Percentiles rank a stretch among this genome's conserved stretches.
These are phyloP conservation scores for Semaprochilodus insignis DNA, from an alignment of 2,797 vertebrate genomes.

Conservation along the genomic window DNA sequence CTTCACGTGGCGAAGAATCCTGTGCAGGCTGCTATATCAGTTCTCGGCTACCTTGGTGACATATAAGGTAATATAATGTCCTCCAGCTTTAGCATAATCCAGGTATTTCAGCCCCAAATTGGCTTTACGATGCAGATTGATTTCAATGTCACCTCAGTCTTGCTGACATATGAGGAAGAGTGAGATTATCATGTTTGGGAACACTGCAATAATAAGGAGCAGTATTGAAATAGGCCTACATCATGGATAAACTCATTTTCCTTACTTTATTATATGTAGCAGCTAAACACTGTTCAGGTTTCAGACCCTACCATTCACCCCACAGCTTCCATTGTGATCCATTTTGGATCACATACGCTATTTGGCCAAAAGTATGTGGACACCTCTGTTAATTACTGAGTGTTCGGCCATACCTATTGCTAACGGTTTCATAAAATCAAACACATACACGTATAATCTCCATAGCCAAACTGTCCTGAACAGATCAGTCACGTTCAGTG, in stretches of 20 bases:
- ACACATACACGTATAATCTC: too few relatives aligned
- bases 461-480: too few relatives aligned
- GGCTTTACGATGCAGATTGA: constrained; percentile 24
- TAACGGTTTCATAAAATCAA: too few relatives aligned
- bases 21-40: constrained; percentile 12
- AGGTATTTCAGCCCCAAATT: constrained; percentile 33
- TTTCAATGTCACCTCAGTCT: constrained; percentile 30
- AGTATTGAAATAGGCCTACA: not conserved
- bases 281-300: too few relatives aligned
- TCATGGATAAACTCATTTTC: not conserved
- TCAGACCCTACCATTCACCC: too few relatives aligned
- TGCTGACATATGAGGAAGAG: constrained; percentile 7
- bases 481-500: too few relatives aligned
- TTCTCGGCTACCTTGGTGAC: constrained; percentile 14
- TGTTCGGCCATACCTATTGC: too few relatives aligned
- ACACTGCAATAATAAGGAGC: not conserved
- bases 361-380: too few relatives aligned
- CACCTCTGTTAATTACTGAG: too few relatives aligned
- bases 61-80: constrained; percentile 14
- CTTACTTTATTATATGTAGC: too few relatives aligned
- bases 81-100: constrained; percentile 25
- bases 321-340: too few relatives aligned
- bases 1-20: constrained; percentile 14
- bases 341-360: too few relatives aligned
- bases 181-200: not conserved